These are phyloP conservation scores for Cryptotermes secundus DNA, from an alignment of 1,140 invertebrate genomes.

Conservation along the genomic window DNA sequence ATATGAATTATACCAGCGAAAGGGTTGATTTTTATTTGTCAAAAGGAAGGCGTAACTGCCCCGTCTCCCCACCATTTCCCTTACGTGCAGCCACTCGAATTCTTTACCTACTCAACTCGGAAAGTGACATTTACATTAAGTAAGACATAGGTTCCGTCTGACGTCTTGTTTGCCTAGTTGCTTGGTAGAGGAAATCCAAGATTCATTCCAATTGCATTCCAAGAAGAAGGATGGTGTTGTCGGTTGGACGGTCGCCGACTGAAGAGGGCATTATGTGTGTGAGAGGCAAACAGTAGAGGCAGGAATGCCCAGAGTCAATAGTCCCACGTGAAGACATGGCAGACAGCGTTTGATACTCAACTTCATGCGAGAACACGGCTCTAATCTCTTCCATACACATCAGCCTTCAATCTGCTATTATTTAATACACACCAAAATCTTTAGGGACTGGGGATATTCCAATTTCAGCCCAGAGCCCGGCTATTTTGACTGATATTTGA, in stretches of 20 bases:
- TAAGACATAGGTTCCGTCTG: constrained; percentile 1
- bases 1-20: too few relatives aligned
- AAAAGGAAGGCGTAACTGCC: neutral
- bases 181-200: constrained; percentile 3
- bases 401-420: neutral
- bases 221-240: neutral
- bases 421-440: too few relatives aligned
- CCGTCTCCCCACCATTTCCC: neutral
- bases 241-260: neutral
- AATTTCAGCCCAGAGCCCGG: too few relatives aligned
- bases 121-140: constrained; percentile 16
- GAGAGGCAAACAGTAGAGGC: neutral
- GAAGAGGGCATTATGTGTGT: constrained; percentile 14
- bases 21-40: neutral
- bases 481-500: too few relatives aligned
- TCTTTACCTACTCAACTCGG: constrained; percentile 6
- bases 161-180: neutral
- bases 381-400: neutral
- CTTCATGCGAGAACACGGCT: too few relatives aligned
- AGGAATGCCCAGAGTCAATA: neutral
- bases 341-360: neutral
- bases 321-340: neutral
- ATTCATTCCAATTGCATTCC: constrained; percentile 19
- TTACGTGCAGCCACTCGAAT: neutral
- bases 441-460: too few relatives aligned